Percentiles rank a stretch among this genome's conserved stretches.
phyloP scores from a whole-genome alignment of 1,140 invertebrate genomes.

The Brachionus paranguensis region DNA sequence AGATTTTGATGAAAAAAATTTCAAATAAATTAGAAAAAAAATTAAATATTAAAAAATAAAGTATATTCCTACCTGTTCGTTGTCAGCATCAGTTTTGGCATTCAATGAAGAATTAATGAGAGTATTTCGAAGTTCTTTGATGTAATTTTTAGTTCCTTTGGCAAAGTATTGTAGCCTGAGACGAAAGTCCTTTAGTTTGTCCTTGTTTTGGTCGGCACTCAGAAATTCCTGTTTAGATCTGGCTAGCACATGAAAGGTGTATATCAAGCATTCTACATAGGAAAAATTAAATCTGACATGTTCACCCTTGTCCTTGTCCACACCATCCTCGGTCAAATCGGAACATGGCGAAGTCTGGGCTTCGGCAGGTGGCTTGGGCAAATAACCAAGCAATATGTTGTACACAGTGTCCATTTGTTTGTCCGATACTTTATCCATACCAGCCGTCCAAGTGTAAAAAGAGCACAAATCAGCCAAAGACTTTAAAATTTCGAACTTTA shows the following conservation, averaged over 20 bases:
- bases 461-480: slow-evolving; percentile 76
- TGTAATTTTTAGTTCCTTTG: slow-evolving; percentile 80
- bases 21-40: too few relatives aligned
- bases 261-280: slow-evolving; percentile 84
- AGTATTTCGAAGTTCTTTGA: slow-evolving; percentile 78
- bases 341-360: neutral
- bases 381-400: neutral
- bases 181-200: slow-evolving; percentile 69
- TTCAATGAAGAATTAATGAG: slow-evolving; percentile 64
- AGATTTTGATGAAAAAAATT: too few relatives aligned
- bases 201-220: slow-evolving; percentile 63
- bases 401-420: slow-evolving; percentile 42
- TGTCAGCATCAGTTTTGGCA: slow-evolving; percentile 58
- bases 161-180: slow-evolving; percentile 79
- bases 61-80: slow-evolving; percentile 52
- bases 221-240: slow-evolving; percentile 73
- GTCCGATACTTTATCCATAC: slow-evolving; percentile 68
- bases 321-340: neutral
- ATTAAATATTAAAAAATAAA: neutral
- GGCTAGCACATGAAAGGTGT: slow-evolving; percentile 78
- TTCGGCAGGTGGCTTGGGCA: neutral
- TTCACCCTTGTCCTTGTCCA: neutral
- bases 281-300: slow-evolving; percentile 77
- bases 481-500: slow-evolving; percentile 75
- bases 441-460: slow-evolving; percentile 63